Percentiles rank a stretch among this genome's conserved stretches.
Evolutionary conservation across 2,888 invertebrate species (phyloP).

Genomic region (Apodemia mormo): DNA sequence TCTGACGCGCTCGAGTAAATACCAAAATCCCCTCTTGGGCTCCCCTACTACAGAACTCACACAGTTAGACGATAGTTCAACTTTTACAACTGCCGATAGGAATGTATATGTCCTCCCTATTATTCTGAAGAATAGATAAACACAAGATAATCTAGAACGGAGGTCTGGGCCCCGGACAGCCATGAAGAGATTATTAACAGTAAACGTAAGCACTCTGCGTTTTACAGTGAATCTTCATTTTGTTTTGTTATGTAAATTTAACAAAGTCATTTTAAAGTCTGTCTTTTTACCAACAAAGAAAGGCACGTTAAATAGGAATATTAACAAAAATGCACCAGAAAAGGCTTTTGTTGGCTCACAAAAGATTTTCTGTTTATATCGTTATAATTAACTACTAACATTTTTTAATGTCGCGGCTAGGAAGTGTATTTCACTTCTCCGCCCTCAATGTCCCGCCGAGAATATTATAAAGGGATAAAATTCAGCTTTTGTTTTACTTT

Average conservation of each 20-base stretch:
- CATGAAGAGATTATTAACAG: no score
- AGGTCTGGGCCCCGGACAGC: no score
- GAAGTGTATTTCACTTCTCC: constrained; percentile 3
- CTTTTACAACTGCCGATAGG: no score
- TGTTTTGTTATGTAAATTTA: not conserved
- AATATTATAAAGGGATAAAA: constrained; percentile 11
- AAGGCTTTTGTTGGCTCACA: constrained; percentile 3
- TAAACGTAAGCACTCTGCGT: not conserved
- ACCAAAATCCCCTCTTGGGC: no score
- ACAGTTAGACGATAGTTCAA: no score
- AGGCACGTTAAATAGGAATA: constrained; percentile 11
- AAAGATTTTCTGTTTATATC: constrained; percentile 16
- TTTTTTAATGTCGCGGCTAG: constrained; percentile 17
- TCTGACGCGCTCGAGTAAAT: no score
- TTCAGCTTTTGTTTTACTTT: constrained; percentile 9
- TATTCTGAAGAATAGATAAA: no score
- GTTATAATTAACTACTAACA: constrained; percentile 16
- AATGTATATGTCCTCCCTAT: no score
- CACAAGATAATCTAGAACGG: no score
- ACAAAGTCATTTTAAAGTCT: constrained; percentile 1
- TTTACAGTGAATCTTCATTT: not conserved
- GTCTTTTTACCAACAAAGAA: not conserved
- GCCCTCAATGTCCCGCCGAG: constrained; percentile 14
- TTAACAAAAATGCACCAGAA: constrained; percentile 11
- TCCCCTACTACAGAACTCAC: no score